These are phyloP conservation scores for Suricata suricatta DNA, from an alignment of 2,113 vertebrate species.

Conservation along the genomic window DNA sequence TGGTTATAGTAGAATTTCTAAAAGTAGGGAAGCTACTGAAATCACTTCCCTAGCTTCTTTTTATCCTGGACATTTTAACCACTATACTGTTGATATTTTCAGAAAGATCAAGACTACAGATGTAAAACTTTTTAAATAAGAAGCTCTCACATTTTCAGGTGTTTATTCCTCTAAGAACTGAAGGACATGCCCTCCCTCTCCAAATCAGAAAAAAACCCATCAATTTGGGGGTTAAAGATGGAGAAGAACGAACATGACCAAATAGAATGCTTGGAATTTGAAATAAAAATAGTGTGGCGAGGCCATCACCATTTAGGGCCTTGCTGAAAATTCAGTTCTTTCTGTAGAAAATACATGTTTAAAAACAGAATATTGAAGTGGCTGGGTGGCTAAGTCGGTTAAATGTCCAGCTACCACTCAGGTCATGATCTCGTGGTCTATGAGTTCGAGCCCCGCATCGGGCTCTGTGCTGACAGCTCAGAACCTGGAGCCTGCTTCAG, in stretches of 20 bases:
- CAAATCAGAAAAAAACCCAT: not conserved
- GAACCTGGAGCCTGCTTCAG: no score
- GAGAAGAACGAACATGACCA: not conserved
- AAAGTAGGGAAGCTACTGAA: conserved; percentile 61
- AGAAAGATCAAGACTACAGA: conserved; percentile 6
- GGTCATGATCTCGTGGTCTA: no score
- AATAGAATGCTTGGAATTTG: conserved; percentile 47
- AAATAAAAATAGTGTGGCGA: conserved; percentile 41
- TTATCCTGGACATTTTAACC: conserved; percentile 39
- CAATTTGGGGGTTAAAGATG: conserved; percentile 48
- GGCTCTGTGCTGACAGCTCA: no score
- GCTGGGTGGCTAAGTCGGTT: no score
- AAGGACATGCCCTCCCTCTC: not conserved
- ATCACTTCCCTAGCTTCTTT: conserved; percentile 31
- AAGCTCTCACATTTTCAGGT: conserved; percentile 22
- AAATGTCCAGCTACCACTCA: no score
- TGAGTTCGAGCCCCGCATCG: no score
- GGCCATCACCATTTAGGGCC: not conserved
- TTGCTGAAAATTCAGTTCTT: conserved; percentile 16
- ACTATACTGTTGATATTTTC: conserved; percentile 13
- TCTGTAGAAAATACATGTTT: not conserved
- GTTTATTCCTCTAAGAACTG: conserved; percentile 34
- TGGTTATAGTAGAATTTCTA: conserved; percentile 46
- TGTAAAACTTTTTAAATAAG: not conserved
- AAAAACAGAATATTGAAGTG: not conserved